Percentiles rank a stretch among this genome's conserved stretches.
These are phyloP conservation scores for Poecilus cupreus DNA, from an alignment of 2,888 invertebrate genomes.

Conservation along the genomic window DNA sequence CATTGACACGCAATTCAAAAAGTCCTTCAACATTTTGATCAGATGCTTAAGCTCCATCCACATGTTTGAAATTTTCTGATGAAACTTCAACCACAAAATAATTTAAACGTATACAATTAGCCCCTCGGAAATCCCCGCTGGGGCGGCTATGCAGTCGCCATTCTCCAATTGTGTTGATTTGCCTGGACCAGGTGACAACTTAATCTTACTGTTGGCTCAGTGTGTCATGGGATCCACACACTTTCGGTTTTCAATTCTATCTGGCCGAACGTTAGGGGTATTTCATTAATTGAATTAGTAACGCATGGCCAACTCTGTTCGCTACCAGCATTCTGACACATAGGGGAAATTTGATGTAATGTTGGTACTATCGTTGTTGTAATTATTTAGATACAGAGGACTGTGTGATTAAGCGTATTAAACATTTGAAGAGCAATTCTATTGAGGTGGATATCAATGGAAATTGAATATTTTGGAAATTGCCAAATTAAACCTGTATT, in stretches of 20 bases:
- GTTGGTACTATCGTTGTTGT: constrained; percentile 33
- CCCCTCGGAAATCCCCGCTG: neutral
- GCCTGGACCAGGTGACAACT: constrained; percentile 55
- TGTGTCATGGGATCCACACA: constrained; percentile 41
- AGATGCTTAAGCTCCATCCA: too few species aligned
- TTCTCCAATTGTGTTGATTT: constrained; percentile 46
- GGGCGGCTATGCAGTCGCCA: neutral
- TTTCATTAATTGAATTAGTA: constrained; percentile 47
- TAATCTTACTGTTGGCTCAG: constrained; percentile 53
- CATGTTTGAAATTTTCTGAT: too few species aligned
- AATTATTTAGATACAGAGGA: constrained; percentile 36
- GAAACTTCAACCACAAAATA: too few species aligned
- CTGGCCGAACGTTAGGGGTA: constrained; percentile 13
- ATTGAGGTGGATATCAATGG: neutral
- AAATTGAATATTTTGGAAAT: neutral
- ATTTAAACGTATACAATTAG: neutral
- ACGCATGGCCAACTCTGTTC: neutral
- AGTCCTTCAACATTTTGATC: too few species aligned
- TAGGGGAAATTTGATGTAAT: constrained; percentile 35
- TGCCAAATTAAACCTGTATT: neutral
- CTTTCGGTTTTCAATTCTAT: constrained; percentile 36
- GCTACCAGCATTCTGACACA: constrained; percentile 30
- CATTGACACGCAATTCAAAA: too few species aligned
- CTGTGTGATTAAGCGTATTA: constrained; percentile 29
- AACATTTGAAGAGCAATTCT: neutral